Base-by-base conservation (phyloP, 2,113 vertebrate species). In the Engystomops pustulosus region DNA sequence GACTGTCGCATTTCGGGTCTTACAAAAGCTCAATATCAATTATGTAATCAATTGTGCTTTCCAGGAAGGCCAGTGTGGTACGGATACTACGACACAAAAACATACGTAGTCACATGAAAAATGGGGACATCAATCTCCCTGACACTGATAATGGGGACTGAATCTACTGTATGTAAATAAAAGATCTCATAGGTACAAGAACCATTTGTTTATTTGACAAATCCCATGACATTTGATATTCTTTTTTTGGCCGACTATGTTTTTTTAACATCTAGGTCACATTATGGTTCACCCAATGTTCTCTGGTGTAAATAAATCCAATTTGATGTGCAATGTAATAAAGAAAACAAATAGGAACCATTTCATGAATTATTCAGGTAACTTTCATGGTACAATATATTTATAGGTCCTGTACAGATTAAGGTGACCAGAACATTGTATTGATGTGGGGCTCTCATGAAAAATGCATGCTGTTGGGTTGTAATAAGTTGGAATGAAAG, bases 391-490 rank as follows among this genome's bases (percentile, higher is more conserved):
- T 47, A 75, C 45, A 75, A 32, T 32, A 49, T 75, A 75, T 76
- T 76, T 76, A 76, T 76, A 51, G 72, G 45, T 51, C 30, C 47
- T n/a, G 53, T 76, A 76, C 47, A 51, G 72, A 76, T 76, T 76
- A 76, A 34, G 47, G 72, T 76, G 45, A 76, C 72, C 72, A 76
- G 45, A 53, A 76, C 72, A 51, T 76, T 76, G 72, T 76, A 76
- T 53, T 76, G 34, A 32, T 76, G 27, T 30, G 34, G 72, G n/a
- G 44, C 7, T 23, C 47, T 74, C 72, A 51, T 76, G 47, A 76
- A 76, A 51, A 76, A 76, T 76, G 47, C 72, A 76, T 76, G 72
- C 10, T 53, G 30, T 15, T 12, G 45, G 47, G 45, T 51, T 47
- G 71, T 20, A 76, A 76, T 45, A 30, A 74, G 30, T 74, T 49